These are phyloP conservation scores for Verasper variegatus DNA, from an alignment of 2,113 vertebrate genomes.

Conservation along the genomic window DNA sequence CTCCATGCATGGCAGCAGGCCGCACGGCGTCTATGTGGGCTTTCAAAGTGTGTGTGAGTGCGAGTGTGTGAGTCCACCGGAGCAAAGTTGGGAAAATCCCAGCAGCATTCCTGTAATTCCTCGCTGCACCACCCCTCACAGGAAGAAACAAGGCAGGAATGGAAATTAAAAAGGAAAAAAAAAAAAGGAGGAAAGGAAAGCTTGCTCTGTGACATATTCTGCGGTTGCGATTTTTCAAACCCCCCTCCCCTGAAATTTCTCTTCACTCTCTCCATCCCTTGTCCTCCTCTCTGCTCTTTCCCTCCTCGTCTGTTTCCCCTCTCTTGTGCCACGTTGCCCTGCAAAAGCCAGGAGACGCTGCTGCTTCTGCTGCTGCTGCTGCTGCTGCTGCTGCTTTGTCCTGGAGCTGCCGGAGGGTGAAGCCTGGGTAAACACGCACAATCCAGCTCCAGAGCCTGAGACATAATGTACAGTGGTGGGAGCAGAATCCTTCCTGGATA, in stretches of 20 bases:
- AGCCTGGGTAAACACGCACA: slow-evolving; percentile 11
- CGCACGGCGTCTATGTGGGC: slow-evolving; percentile 26
- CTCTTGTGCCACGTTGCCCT: slow-evolving; percentile 75
- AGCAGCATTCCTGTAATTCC: slow-evolving; percentile 80
- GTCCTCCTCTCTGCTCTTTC: slow-evolving; percentile 52
- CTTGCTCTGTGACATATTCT: slow-evolving; percentile 47
- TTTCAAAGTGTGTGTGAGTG: slow-evolving; percentile 14
- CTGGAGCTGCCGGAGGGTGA: slow-evolving; percentile 42
- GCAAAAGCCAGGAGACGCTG: slow-evolving; percentile 38
- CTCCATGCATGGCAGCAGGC: slow-evolving; percentile 29
- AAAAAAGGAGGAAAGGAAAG: background rate
- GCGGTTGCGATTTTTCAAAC: slow-evolving; percentile 45
- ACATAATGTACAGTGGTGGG: slow-evolving; percentile 12
- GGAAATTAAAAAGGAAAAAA: slow-evolving; percentile 41
- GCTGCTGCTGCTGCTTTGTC: slow-evolving; percentile 2
- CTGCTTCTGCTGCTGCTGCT: background rate
- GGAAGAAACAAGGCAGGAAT: slow-evolving; percentile 62
- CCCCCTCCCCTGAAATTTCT: slow-evolving; percentile 13
- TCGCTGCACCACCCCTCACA: slow-evolving; percentile 66
- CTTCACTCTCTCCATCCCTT: slow-evolving; percentile 56
- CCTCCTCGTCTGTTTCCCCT: slow-evolving; percentile 53
- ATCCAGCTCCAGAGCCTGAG: background rate
- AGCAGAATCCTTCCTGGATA: background rate
- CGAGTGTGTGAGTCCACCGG: slow-evolving; percentile 53
- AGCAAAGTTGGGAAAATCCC: slow-evolving; percentile 77